Base-by-base conservation (phyloP, 2,888 invertebrate species). In the Embidobia sp. region DNA sequence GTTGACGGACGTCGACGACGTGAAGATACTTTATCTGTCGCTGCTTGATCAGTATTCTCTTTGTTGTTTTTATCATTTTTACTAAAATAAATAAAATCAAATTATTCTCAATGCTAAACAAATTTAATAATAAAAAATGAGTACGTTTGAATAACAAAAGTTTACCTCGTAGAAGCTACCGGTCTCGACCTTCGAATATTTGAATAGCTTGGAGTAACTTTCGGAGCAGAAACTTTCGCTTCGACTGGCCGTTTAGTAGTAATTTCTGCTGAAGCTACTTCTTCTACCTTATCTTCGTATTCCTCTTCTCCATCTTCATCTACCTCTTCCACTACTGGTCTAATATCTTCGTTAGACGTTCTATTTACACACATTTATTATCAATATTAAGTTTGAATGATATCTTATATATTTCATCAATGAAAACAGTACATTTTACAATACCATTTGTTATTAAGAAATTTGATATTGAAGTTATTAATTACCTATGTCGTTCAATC, bases 401-500 rank as follows among this genome's bases (percentile, higher is more conserved):
- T n/a, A n/a, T n/a, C n/a, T n/a, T n/a, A n/a, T n/a, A n/a, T n/a
- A n/a, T n/a, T n/a, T n/a, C n/a, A n/a, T n/a, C n/a, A n/a, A n/a
- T n/a, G n/a, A n/a, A n/a, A n/a, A n/a, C n/a, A n/a, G n/a, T n/a
- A n/a, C n/a, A n/a, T n/a, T n/a, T n/a, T n/a, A n/a, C n/a, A n/a
- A n/a, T n/a, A n/a, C n/a, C n/a, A n/a, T n/a, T n/a, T n/a, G n/a
- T n/a, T n/a, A n/a, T n/a, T n/a, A n/a, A n/a, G n/a, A n/a, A n/a
- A n/a, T n/a, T n/a, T n/a, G n/a, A n/a, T n/a, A n/a, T n/a, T n/a
- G n/a, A n/a, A n/a, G n/a, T n/a, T n/a, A n/a, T n/a, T 29, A 29
- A 3, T 35, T 13, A 93, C 81, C 92, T 91, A 0, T 93, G 91
- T 73, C 95, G 91, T 44, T 94, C 90, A 19, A 95, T 94, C 57